phyloP scores from a whole-genome alignment of 1,140 invertebrate genomes.

The Hypsibius dujardini region DNA sequence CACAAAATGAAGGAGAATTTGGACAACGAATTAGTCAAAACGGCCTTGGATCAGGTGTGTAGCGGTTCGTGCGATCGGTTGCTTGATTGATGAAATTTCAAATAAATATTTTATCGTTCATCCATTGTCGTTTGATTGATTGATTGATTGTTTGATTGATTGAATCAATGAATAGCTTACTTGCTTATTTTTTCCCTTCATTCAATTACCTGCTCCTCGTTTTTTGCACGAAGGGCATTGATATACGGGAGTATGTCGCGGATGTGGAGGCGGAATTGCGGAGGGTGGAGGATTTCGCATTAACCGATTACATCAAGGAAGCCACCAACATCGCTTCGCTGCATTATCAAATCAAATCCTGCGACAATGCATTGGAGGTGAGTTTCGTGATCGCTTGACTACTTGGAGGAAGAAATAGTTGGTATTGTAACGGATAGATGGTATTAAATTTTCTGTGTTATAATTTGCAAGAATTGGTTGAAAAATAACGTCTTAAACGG shows the following conservation, averaged over 20 bases:
- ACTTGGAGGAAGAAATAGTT: no score
- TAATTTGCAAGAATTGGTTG: no score
- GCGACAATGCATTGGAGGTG: constrained; percentile 83
- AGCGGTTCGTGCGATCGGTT: constrained; percentile 14
- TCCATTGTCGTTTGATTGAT: no score
- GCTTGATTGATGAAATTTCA: constrained; percentile 16
- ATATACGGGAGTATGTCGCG: constrained; percentile 76
- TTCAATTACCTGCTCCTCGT: neutral
- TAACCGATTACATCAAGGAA: constrained; percentile 88
- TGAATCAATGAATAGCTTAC: no score
- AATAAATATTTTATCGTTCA: constrained; percentile 15
- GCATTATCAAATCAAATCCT: constrained; percentile 82
- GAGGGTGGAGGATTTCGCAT: constrained; percentile 73
- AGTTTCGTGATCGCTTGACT: no score
- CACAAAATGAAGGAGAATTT: constrained; percentile 35
- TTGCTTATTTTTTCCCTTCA: no score
- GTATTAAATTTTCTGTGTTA: no score
- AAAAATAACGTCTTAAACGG: no score
- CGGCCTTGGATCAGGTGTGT: constrained; percentile 58
- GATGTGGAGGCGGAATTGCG: constrained; percentile 82
- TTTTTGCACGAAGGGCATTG: constrained; percentile 46
- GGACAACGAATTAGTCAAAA: constrained; percentile 79
- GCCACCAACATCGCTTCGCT: constrained; percentile 83
- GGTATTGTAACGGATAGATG: no score
- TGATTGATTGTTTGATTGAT: no score